Conservation (phyloP, 1,140 invertebrate genomes). For the Oryzaephilus surinamensis region DNA sequence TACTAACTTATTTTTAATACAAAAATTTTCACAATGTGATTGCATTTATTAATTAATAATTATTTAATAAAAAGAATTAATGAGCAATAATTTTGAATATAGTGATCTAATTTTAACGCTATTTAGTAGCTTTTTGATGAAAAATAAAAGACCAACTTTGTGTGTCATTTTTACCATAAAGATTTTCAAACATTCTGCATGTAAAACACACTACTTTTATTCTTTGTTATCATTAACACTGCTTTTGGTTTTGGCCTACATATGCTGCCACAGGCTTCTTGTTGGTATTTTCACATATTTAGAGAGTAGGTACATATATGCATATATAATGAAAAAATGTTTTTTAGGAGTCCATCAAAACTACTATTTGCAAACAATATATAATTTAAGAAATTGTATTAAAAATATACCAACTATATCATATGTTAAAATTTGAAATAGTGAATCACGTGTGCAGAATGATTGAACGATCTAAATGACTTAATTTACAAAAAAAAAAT, state of each 20-base stretch:
- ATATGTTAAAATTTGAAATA: too few species aligned
- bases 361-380: constrained; percentile 8
- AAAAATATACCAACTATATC: too few species aligned
- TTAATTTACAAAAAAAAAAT: too few species aligned
- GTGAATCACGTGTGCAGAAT: constrained; percentile 32
- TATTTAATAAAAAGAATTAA: background rate
- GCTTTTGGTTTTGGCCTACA: constrained; percentile 31
- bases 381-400: too few species aligned
- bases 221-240: constrained; percentile 24
- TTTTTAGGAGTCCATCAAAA: constrained; percentile 9
- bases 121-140: background rate
- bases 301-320: constrained; percentile 13
- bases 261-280: constrained; percentile 24
- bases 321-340: constrained; percentile 10
- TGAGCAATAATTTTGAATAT: too few species aligned
- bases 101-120: constrained; percentile 15
- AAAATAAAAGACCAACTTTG: background rate
- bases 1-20: constrained; percentile 1
- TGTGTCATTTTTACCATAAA: constrained; percentile 7
- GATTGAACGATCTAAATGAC: constrained; percentile 25
- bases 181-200: constrained; percentile 51
- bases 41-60: constrained; percentile 18
- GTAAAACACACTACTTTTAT: constrained; percentile 34
- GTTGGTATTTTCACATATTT: too few species aligned
- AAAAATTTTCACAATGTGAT: constrained; percentile 27